These are phyloP conservation scores for Drosophila mimetica DNA, from an alignment of 2,888 invertebrate species.

Conservation along the genomic window DNA sequence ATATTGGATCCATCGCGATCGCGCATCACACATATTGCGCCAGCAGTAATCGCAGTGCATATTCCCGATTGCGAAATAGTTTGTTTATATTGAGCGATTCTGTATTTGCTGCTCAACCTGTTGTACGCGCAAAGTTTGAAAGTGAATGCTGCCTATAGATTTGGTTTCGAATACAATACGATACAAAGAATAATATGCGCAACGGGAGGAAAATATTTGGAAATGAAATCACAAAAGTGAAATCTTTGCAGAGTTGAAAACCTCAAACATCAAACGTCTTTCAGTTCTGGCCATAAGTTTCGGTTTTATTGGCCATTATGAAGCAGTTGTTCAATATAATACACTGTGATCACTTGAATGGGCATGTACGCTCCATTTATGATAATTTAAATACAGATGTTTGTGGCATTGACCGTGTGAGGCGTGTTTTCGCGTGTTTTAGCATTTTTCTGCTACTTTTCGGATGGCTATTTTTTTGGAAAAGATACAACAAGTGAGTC, in stretches of 20 bases:
- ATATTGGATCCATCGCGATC: constrained; percentile 10
- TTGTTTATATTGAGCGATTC: constrained; percentile 66
- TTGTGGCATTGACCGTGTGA: constrained; percentile 68
- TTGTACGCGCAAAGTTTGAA: constrained; percentile 38
- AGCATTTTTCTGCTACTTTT: constrained; percentile 56
- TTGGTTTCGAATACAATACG: neutral
- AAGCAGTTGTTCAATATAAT: constrained; percentile 54
- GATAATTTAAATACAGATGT: constrained; percentile 74
- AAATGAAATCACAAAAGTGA: constrained; percentile 26
- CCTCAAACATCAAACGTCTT: constrained; percentile 13
- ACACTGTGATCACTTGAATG: constrained; percentile 67
- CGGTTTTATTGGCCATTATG: constrained; percentile 49
- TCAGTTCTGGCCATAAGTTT: constrained; percentile 23
- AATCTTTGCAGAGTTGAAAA: constrained; percentile 15
- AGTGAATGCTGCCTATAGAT: constrained; percentile 26
- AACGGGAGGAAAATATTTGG: constrained; percentile 20
- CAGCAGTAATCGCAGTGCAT: constrained; percentile 14
- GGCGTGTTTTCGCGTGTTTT: constrained; percentile 63
- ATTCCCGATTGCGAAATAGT: constrained; percentile 64
- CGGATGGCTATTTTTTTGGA: constrained; percentile 59
- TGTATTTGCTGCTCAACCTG: constrained; percentile 37
- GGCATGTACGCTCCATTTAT: constrained; percentile 51
- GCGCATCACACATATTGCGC: constrained; percentile 20
- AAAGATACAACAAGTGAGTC: constrained; percentile 69
- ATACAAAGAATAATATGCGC: constrained; percentile 17